Evolutionary conservation across 2,113 vertebrate genomes (phyloP).

Genomic region (Alosa alosa): DNA sequence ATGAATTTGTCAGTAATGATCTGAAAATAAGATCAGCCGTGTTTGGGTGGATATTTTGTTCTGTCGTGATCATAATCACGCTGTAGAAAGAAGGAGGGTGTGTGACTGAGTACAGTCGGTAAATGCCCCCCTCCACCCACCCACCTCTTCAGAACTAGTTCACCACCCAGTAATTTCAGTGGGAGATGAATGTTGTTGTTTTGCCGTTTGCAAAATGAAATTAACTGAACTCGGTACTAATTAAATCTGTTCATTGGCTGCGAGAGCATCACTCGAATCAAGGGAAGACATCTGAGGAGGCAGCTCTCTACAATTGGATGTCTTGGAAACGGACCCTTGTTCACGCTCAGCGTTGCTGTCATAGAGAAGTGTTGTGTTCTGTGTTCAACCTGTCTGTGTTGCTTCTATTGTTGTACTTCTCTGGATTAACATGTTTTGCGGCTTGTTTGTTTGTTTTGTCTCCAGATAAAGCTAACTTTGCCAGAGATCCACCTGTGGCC

Average conservation of each 20-base stretch:
- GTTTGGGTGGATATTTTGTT: constrained; percentile 5
- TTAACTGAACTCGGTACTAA: constrained; percentile 17
- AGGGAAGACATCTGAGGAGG: neutral
- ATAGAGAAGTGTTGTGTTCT: neutral
- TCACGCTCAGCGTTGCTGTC: neutral
- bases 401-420: neutral
- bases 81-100: neutral
- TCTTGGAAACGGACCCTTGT: neutral
- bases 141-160: neutral
- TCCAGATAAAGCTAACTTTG: constrained; percentile 72
- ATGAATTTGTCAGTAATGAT: neutral
- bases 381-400: neutral
- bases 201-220: constrained; percentile 7
- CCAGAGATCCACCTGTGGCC: constrained; percentile 84
- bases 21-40: neutral
- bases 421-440: neutral
- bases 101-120: neutral
- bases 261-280: neutral
- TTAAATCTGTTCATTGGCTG: neutral
- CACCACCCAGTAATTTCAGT: constrained; percentile 1
- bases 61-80: neutral
- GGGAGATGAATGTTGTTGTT: constrained; percentile 3
- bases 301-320: neutral
- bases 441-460: constrained; percentile 19
- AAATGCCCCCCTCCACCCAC: neutral